These are phyloP conservation scores for Cheilosia variabilis DNA, from an alignment of 2,888 invertebrate species.

Conservation along the genomic window DNA sequence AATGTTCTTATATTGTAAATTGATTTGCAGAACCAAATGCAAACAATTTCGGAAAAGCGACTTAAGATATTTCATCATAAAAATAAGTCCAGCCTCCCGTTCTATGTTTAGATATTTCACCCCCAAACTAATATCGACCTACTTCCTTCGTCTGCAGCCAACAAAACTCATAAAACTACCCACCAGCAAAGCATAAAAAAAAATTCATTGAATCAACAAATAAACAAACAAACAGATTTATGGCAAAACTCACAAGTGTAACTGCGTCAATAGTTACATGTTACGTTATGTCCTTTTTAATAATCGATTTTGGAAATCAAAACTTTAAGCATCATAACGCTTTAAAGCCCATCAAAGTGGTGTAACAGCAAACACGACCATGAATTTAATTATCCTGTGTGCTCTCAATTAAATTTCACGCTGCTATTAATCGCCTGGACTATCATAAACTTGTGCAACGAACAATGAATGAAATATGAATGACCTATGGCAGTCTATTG, in stretches of 20 bases:
- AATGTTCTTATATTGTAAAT: too few relatives aligned
- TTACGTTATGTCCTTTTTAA: conserved; percentile 30
- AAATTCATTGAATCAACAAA: neutral
- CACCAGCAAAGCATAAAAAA: neutral
- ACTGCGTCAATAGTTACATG: conserved; percentile 17
- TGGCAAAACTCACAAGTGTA: conserved; percentile 22
- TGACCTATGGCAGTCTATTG: conserved; percentile 46
- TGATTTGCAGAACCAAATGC: too few relatives aligned
- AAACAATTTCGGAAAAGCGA: too few relatives aligned
- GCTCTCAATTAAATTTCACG: conserved; percentile 31
- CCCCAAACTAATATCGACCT: too few relatives aligned
- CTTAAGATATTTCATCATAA: too few relatives aligned
- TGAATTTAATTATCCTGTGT: conserved; percentile 45
- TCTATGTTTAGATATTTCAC: too few relatives aligned
- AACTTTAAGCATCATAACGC: conserved; percentile 24
- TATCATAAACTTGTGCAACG: conserved; percentile 42
- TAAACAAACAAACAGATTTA: conserved; percentile 19
- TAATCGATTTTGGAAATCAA: conserved; percentile 29
- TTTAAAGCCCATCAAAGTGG: conserved; percentile 28
- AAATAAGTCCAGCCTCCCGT: too few relatives aligned
- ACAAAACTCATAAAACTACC: neutral
- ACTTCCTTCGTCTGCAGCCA: too few relatives aligned
- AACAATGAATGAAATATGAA: conserved; percentile 24
- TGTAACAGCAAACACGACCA: conserved; percentile 6
- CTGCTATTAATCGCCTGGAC: conserved; percentile 7